Percentiles rank a stretch among this genome's conserved stretches.
phyloP scores from a whole-genome alignment of 2,888 invertebrate genomes.

The Siphlonurus alternatus region DNA sequence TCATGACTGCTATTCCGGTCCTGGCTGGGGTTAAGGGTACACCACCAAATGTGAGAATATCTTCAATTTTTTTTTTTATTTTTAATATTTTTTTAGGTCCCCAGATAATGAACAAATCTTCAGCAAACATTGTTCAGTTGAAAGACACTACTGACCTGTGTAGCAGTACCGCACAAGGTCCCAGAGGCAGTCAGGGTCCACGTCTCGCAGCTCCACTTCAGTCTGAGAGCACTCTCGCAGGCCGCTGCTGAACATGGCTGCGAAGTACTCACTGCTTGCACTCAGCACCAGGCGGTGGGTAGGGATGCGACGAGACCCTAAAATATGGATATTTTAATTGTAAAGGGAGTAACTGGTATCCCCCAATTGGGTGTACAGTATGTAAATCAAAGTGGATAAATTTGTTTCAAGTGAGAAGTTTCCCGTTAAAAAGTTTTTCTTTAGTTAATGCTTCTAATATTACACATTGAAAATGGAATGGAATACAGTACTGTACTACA shows the following conservation, averaged over 20 bases:
- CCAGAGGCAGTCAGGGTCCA: slow-evolving; percentile 73
- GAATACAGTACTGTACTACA: too few species aligned
- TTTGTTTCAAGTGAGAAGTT: neutral
- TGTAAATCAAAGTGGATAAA: too few species aligned
- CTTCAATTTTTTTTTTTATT: too few species aligned
- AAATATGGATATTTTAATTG: neutral
- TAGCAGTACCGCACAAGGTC: slow-evolving; percentile 81
- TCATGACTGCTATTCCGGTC: too few species aligned
- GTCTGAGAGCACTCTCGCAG: slow-evolving; percentile 66
- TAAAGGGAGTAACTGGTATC: neutral
- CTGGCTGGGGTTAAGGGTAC: too few species aligned
- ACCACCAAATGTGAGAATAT: too few species aligned
- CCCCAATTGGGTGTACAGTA: too few species aligned
- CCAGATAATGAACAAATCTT: too few species aligned
- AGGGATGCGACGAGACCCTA: slow-evolving; percentile 40
- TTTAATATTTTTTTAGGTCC: too few species aligned
- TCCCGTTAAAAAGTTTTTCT: neutral
- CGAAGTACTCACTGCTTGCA: slow-evolving; percentile 87
- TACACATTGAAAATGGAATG: slow-evolving; percentile 21
- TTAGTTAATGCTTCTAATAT: neutral
- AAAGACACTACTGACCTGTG: slow-evolving; percentile 40
- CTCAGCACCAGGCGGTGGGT: slow-evolving; percentile 79
- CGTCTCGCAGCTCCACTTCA: slow-evolving; percentile 68
- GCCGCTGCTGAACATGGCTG: slow-evolving; percentile 87
- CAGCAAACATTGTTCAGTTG: neutral